Percentiles rank a stretch among this genome's conserved stretches.
phyloP scores from a whole-genome alignment of 2,888 invertebrate species.

The Brachyopa scutellaris region DNA sequence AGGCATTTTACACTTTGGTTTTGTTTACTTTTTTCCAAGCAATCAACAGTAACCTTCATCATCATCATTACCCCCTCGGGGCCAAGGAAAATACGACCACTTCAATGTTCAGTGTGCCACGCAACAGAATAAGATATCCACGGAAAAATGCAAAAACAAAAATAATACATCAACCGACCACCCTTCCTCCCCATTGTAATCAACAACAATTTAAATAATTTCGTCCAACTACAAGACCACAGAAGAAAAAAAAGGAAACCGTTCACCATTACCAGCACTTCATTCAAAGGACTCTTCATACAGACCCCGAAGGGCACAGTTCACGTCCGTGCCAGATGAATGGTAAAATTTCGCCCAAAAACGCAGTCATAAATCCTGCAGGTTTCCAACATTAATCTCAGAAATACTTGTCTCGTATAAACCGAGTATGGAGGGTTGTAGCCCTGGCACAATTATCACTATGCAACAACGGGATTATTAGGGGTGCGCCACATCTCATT shows the following conservation, averaged over 20 bases:
- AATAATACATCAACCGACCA: conserved; percentile 6
- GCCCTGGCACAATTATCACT: conserved; percentile 66
- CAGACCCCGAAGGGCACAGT: conserved; percentile 23
- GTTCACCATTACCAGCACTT: not conserved
- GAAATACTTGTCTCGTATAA: too few relatives aligned
- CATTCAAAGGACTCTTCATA: not conserved
- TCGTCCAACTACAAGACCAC: conserved; percentile 42
- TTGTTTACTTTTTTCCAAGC: conserved; percentile 62
- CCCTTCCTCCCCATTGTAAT: conserved; percentile 45
- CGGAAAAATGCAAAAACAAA: conserved; percentile 11
- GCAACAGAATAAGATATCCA: conserved; percentile 48
- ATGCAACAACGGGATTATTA: conserved; percentile 38
- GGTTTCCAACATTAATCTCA: conserved; percentile 58
- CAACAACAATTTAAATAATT: conserved; percentile 71
- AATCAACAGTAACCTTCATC: conserved; percentile 56
- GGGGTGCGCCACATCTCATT: conserved; percentile 66
- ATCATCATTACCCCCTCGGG: conserved; percentile 41
- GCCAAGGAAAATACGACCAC: conserved; percentile 28
- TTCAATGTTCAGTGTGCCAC: conserved; percentile 36
- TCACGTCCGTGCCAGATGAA: conserved; percentile 59
- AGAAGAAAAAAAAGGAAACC: conserved; percentile 9
- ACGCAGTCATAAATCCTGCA: conserved; percentile 65
- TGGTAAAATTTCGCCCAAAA: conserved; percentile 53
- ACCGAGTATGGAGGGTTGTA: conserved; percentile 6
- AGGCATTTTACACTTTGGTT: conserved; percentile 65